Evolutionary conservation across 2,888 invertebrate species (phyloP).

Genomic region (Punctoribates punctum): DNA sequence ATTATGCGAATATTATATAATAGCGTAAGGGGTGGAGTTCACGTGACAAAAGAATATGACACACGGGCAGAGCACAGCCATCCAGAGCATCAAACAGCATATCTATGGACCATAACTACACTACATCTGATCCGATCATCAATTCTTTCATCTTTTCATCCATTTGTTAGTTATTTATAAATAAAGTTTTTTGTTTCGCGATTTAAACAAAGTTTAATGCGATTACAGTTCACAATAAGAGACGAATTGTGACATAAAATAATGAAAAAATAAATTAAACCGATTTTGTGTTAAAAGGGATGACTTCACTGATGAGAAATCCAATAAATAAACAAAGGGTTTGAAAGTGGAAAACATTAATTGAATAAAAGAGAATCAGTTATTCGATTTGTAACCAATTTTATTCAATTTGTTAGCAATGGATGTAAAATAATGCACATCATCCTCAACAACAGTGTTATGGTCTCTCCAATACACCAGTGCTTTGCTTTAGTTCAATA

Average conservation of each 20-base stretch:
- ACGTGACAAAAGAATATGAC: conserved; percentile 37
- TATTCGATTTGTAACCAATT: conserved; percentile 18
- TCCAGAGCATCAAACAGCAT: not conserved
- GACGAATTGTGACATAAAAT: too few species aligned
- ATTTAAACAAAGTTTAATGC: not conserved
- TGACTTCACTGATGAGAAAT: not conserved
- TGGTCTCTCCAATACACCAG: not conserved
- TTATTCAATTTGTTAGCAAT: conserved; percentile 14
- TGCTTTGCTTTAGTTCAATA: too few species aligned
- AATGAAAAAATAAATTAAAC: not conserved
- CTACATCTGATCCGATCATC: not conserved
- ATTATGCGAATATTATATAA: conserved; percentile 2
- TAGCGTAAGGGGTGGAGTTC: conserved; percentile 32
- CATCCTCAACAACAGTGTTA: not conserved
- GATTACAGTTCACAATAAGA: not conserved
- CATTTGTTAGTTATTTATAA: not conserved
- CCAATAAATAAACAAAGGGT: conserved; percentile 17
- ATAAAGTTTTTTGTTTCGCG: not conserved
- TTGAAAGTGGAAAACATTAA: conserved; percentile 34
- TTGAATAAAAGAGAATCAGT: conserved; percentile 2
- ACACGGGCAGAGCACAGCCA: not conserved
- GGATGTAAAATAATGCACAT: conserved; percentile 5
- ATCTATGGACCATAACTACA: not conserved
- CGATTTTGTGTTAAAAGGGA: conserved; percentile 1
- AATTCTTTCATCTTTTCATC: not conserved